Base-by-base conservation (phyloP, 35 echinoderm and acorn worm genomes). In the Holothuria glaberrima region DNA sequence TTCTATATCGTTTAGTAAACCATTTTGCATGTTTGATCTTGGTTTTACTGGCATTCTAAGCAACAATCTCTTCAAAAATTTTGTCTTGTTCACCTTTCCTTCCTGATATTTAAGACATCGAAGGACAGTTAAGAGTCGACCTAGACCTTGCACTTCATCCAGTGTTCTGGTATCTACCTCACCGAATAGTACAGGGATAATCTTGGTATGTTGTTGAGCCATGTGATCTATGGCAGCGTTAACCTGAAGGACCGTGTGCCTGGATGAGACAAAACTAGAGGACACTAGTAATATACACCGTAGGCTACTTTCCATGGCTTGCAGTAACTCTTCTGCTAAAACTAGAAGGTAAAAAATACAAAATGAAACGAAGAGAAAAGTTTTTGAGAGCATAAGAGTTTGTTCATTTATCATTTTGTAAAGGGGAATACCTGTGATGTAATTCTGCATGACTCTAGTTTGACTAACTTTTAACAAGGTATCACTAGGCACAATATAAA, bases 61-160 rank as follows among this genome's bases (percentile, higher is more conserved):
- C 17, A 59, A 54, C 30, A 84, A 61, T 54, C 34, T 30, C 20
- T 84, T 84, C 80, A 84, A 19, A 57, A 84, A 84, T 61, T 84
- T 84, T 19, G 22, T 61, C 57, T 84, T 30, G 12, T 59, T 84
- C n/a, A 29, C 58, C 24, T 61, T 60, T 36, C 59, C 59, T 24
- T 84, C 80, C 80, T 84, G 25, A 38, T 61, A 84, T 29, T 54
- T 84, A n/a, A 84, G 26, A 21, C 80, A 84, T 19, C 80, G 56
- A 12, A 84, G 56, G 25, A 84, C 80, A 13, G 58, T 21, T 21
- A 84, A 56, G 10, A 84, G 57, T 54, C 59, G 52, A 16, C 57
- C 31, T 9, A 84, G 26, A 22, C 44, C 74, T 21, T 78, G 44
- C 22, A 48, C 38, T 13, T 48, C 41, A 27, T 48, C 44, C 7